Evolutionary conservation across 2,888 invertebrate genomes (phyloP).

Genomic region (Oscheius sp.): DNA sequence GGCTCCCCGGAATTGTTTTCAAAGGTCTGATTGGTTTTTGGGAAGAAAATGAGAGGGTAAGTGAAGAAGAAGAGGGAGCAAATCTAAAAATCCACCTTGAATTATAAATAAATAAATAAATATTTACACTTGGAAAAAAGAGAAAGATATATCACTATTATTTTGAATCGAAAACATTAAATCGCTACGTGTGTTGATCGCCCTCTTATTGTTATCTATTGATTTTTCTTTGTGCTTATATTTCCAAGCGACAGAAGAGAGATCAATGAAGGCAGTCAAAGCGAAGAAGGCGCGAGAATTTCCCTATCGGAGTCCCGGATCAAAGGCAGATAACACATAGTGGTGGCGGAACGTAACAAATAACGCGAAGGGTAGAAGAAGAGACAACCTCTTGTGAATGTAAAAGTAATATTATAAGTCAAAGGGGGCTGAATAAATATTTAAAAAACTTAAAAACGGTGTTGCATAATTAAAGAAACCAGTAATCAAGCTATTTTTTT

Average conservation of each 20-base stretch:
- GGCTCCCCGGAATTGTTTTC: too few relatives aligned
- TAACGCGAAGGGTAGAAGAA: neutral
- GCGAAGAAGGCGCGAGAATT: neutral
- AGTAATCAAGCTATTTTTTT: too few relatives aligned
- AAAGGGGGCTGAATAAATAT: neutral
- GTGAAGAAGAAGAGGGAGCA: too few relatives aligned
- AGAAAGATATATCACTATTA: neutral
- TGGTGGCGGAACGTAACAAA: constrained; percentile 5
- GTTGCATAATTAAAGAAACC: too few relatives aligned
- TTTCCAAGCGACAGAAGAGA: neutral
- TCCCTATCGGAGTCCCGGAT: constrained; percentile 13
- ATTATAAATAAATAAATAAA: too few relatives aligned
- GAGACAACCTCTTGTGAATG: neutral
- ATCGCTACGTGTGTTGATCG: neutral
- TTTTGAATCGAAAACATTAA: neutral
- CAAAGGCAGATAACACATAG: constrained; percentile 11
- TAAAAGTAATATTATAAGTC: neutral
- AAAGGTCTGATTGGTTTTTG: too few relatives aligned
- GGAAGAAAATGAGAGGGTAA: too few relatives aligned
- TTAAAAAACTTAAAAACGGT: too few relatives aligned
- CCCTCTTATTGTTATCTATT: neutral
- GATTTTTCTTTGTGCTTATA: neutral
- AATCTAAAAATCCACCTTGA: too few relatives aligned
- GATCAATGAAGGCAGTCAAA: neutral
- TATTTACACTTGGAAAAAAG: too few relatives aligned